These are phyloP conservation scores for Drosophila pachea DNA, from an alignment of 1,140 invertebrate species.

Conservation along the genomic window DNA sequence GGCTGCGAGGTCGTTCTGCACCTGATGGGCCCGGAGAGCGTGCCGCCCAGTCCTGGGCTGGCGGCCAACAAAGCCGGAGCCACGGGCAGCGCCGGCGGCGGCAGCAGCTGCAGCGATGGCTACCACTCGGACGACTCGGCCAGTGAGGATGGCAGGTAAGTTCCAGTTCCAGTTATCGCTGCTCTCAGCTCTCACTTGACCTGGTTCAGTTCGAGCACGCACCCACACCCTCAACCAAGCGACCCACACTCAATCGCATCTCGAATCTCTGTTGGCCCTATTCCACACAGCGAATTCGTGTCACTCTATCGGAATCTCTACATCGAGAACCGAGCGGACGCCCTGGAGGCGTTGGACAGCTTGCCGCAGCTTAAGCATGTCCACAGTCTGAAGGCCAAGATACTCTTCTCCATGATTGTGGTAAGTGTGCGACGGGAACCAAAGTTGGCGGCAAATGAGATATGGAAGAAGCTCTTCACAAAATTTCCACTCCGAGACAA, in stretches of 20 bases:
- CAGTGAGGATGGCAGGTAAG: constrained; percentile 82
- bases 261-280: constrained; percentile 20
- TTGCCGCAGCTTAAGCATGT: constrained; percentile 88
- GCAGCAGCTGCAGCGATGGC: constrained; percentile 83
- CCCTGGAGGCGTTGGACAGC: constrained; percentile 89
- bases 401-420: constrained; percentile 95
- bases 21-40: constrained; percentile 83
- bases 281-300: constrained; percentile 82
- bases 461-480: too few species aligned
- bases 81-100: constrained; percentile 82
- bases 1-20: constrained; percentile 89
- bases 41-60: constrained; percentile 49
- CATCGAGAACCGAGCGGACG: constrained; percentile 89
- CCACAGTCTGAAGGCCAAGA: constrained; percentile 93
- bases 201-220: constrained; percentile 24
- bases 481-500: too few species aligned
- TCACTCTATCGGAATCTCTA: constrained; percentile 91
- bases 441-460: too few species aligned
- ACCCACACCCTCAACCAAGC: constrained; percentile 11
- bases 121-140: constrained; percentile 91
- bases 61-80: constrained; percentile 52
- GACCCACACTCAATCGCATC: constrained; percentile 30
- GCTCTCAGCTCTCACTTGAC: constrained; percentile 50
- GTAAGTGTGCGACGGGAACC: constrained; percentile 83
- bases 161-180: neutral